Conservation (phyloP, 2,797 vertebrate genomes). For the Sylvia borin region DNA sequence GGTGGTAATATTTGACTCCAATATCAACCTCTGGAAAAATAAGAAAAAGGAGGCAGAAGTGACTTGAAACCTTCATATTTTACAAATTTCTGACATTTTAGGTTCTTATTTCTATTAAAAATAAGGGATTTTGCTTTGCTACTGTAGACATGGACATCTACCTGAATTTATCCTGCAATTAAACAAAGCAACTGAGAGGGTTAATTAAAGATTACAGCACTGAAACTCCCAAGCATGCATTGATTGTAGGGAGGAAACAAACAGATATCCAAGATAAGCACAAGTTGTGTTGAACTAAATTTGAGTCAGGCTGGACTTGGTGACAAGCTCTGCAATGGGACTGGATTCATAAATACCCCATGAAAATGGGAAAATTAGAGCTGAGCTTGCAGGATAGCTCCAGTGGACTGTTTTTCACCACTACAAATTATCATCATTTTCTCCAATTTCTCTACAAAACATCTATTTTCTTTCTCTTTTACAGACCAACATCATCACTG, state of each 20-base stretch:
- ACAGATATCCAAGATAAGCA: neutral
- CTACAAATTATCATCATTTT: neutral
- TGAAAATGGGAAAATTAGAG: neutral
- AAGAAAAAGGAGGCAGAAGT: neutral
- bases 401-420: neutral
- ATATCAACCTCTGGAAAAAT: neutral
- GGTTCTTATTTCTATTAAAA: neutral
- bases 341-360: neutral
- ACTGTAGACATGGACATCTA: neutral
- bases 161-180: neutral
- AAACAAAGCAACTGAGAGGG: neutral
- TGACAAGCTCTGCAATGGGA: neutral
- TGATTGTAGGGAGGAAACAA: neutral
- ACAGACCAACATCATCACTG: neutral
- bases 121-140: neutral
- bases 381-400: neutral
- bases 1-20: neutral
- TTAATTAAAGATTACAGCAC: neutral
- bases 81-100: neutral
- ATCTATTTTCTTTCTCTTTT: neutral
- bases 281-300: neutral
- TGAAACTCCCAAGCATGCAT: neutral
- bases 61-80: neutral
- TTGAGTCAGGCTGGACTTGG: neutral
- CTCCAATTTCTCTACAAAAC: neutral